Conservation (phyloP, 2,113 vertebrate species). For the Pterocles orientalis region DNA sequence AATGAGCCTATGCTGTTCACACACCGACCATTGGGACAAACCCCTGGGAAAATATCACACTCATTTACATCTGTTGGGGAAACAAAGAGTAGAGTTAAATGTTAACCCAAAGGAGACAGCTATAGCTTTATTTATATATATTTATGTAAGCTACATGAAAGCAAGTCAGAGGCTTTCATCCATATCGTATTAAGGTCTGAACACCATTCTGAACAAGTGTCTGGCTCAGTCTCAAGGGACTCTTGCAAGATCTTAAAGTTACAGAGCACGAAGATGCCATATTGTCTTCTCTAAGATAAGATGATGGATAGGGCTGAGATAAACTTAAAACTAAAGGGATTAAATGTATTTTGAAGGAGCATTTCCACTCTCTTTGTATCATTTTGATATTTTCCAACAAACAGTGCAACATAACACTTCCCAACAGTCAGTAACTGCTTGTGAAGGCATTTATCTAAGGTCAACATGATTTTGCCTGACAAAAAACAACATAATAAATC, state of each 20-base stretch:
- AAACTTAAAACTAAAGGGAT: not conserved
- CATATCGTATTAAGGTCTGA: not conserved
- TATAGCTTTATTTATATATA: not conserved
- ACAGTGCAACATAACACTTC: not conserved
- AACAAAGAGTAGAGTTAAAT: not conserved
- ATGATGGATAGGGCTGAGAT: not conserved
- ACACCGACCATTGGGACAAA: slow-evolving; percentile 78
- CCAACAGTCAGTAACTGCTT: not conserved
- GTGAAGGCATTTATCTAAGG: not conserved
- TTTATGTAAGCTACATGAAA: not conserved
- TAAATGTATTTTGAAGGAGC: not conserved
- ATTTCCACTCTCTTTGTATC: not conserved
- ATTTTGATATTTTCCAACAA: not conserved
- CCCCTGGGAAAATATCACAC: slow-evolving; percentile 79
- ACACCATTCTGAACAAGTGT: not conserved
- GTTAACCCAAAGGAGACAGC: not conserved
- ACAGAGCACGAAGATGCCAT: not conserved
- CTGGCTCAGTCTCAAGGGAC: not conserved
- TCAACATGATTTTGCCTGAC: not conserved
- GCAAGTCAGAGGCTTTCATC: not conserved
- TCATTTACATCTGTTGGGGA: slow-evolving; percentile 78
- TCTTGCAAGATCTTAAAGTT: not conserved
- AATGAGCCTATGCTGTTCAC: slow-evolving; percentile 81
- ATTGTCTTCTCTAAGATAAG: not conserved
- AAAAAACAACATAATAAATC: not conserved